Evolutionary conservation across 2,888 invertebrate genomes (phyloP).

Genomic region (Trachelus iudaicus): DNA sequence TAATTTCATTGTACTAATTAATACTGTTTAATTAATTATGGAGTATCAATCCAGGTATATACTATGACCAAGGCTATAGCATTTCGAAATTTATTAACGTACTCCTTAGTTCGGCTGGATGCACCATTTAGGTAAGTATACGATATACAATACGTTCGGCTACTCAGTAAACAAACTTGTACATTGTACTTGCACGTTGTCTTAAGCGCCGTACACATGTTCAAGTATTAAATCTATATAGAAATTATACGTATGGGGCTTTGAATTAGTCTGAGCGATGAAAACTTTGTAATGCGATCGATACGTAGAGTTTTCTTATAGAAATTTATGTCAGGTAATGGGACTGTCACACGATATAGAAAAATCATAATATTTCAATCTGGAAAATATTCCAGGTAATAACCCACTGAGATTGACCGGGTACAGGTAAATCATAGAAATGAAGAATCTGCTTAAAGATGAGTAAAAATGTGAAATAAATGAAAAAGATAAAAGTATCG

Average conservation of each 20-base stretch:
- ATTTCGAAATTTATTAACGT: not conserved
- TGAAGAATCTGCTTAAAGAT: not conserved
- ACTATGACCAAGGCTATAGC: not conserved
- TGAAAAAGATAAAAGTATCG: not conserved
- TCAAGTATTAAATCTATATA: not conserved
- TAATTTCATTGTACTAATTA: not conserved
- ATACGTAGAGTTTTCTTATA: not conserved
- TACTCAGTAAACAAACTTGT: not conserved
- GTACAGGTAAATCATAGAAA: not conserved
- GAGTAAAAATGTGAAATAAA: not conserved
- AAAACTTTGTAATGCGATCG: not conserved
- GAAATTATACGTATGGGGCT: not conserved
- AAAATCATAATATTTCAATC: not conserved
- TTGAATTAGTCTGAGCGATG: not conserved
- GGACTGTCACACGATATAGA: not conserved
- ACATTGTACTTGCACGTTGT: not conserved
- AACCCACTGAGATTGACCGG: not conserved
- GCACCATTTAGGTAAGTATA: not conserved
- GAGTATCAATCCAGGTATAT: not conserved
- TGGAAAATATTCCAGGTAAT: not conserved
- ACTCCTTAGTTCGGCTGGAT: not conserved
- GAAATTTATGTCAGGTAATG: not conserved
- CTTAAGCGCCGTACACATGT: not conserved
- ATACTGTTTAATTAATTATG: not conserved
- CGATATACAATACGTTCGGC: not conserved